phyloP scores from a whole-genome alignment of 2,888 invertebrate genomes.

The Drosophila pseudotalamancana region DNA sequence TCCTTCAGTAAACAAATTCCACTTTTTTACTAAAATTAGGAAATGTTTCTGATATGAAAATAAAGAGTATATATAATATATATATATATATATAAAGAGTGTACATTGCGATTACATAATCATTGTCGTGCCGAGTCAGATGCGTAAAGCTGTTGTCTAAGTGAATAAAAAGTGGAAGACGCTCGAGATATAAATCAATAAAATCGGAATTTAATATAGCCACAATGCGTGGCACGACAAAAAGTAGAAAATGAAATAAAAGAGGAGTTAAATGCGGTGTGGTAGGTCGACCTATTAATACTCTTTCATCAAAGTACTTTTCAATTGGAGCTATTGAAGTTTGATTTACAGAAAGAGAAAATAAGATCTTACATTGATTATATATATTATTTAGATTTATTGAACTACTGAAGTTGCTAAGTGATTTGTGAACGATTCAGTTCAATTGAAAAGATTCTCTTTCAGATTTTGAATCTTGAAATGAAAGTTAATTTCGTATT shows the following conservation, averaged over 20 bases:
- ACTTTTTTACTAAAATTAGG: neutral
- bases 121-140: slow-evolving; percentile 42
- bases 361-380: too few relatives aligned
- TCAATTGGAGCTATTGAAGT: neutral
- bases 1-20: neutral
- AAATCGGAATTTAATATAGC: slow-evolving; percentile 74
- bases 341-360: neutral
- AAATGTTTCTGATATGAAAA: neutral
- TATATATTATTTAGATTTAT: neutral
- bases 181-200: slow-evolving; percentile 62
- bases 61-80: neutral
- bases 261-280: neutral
- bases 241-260: slow-evolving; percentile 9
- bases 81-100: slow-evolving; percentile 2
- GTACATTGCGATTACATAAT: slow-evolving; percentile 58
- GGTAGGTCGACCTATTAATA: neutral
- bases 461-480: too few relatives aligned
- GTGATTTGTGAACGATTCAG: too few relatives aligned
- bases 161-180: slow-evolving; percentile 46
- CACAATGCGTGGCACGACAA: slow-evolving; percentile 43
- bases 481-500: too few relatives aligned
- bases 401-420: too few relatives aligned
- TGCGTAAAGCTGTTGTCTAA: slow-evolving; percentile 53
- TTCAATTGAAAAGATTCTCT: too few relatives aligned
- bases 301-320: slow-evolving; percentile 1